Percentiles rank a stretch among this genome's conserved stretches.
phyloP scores from a whole-genome alignment of 1,140 invertebrate genomes.

The Aphelenchoides avenae region DNA sequence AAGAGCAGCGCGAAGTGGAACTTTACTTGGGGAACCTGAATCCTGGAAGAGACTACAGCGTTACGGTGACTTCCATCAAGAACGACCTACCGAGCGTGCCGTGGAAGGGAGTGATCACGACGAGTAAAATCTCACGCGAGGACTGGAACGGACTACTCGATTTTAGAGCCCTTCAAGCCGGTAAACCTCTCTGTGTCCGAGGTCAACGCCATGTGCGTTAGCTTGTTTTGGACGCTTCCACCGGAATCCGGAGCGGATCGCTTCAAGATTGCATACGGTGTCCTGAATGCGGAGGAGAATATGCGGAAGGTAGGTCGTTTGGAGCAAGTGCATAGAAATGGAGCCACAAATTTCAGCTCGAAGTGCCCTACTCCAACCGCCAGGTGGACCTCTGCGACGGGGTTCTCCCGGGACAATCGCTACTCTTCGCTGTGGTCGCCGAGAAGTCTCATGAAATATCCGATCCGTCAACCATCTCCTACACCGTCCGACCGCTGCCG shows the following conservation, averaged over 20 bases:
- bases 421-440: constrained; percentile 51
- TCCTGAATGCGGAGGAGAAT: constrained; percentile 25
- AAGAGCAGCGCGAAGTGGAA: constrained; percentile 53
- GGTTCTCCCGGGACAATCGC: constrained; percentile 26
- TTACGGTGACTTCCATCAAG: constrained; percentile 45
- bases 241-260: constrained; percentile 44
- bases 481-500: constrained; percentile 48
- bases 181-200: constrained; percentile 30
- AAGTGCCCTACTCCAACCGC: constrained; percentile 27
- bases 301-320: constrained; percentile 33
- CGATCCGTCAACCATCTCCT: constrained; percentile 44
- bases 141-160: background rate
- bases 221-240: constrained; percentile 35
- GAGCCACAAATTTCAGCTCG: constrained; percentile 40
- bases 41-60: constrained; percentile 52
- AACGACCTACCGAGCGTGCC: constrained; percentile 45
- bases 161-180: constrained; percentile 44
- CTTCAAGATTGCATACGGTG: constrained; percentile 48
- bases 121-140: constrained; percentile 48
- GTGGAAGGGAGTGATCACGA: constrained; percentile 51
- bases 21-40: constrained; percentile 55
- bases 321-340: too few species aligned
- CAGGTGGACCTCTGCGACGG: constrained; percentile 32
- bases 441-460: constrained; percentile 46
- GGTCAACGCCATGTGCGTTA: constrained; percentile 44